These are phyloP conservation scores for Gracilinanus agilis DNA, from an alignment of 2,113 vertebrate genomes.

Conservation along the genomic window DNA sequence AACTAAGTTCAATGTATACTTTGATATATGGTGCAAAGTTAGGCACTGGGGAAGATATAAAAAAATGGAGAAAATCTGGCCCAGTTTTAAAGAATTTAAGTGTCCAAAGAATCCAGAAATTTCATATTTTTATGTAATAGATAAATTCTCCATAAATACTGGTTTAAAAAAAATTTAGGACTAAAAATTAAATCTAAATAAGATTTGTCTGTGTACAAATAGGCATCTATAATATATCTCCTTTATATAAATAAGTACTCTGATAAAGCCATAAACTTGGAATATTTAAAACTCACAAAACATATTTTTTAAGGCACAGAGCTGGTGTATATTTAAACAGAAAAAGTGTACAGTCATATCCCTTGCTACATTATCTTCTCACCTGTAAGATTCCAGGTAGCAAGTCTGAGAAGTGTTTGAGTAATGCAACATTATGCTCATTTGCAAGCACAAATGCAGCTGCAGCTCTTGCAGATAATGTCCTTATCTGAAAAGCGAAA, in stretches of 20 bases:
- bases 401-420: constrained; percentile 97
- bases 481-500: constrained; percentile 89
- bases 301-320: not conserved
- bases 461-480: constrained; percentile 94
- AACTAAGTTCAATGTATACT: not conserved
- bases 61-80: not conserved
- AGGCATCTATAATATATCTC: not conserved
- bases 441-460: constrained; percentile 97
- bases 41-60: not conserved
- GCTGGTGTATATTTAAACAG: not conserved
- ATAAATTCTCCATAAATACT: not conserved
- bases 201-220: not conserved
- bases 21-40: not conserved
- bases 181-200: not conserved
- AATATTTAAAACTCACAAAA: not conserved
- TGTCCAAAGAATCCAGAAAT: too few species aligned
- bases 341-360: not conserved
- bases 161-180: not conserved
- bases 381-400: constrained; percentile 97
- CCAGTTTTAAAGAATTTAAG: not conserved
- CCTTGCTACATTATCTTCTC: constrained; percentile 51
- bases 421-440: constrained; percentile 93
- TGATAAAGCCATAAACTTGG: not conserved
- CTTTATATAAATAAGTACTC: not conserved
- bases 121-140: not conserved